Conservation (phyloP, 2,113 vertebrate species). For the Anarrhichthys ocellatus region DNA sequence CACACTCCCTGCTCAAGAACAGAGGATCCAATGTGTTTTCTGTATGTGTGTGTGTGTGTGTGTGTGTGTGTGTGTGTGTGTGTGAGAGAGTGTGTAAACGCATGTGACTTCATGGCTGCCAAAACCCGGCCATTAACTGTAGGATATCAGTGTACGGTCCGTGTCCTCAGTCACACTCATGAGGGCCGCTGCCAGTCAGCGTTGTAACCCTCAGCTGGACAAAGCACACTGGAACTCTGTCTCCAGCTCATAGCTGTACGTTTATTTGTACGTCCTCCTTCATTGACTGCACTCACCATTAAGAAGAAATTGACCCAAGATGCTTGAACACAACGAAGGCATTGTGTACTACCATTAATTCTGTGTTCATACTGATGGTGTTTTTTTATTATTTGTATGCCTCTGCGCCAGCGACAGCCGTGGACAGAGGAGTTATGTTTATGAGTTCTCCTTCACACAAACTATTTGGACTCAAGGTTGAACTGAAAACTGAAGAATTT, state of each 20-base stretch:
- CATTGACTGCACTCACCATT: neutral
- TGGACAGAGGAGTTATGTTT: neutral
- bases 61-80: neutral
- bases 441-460: no score
- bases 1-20: conserved; percentile 44
- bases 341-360: neutral
- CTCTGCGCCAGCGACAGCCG: neutral
- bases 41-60: conserved; percentile 16
- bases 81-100: neutral
- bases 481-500: no score
- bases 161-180: conserved; percentile 44
- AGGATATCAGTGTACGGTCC: conserved; percentile 35
- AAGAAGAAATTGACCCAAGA: neutral
- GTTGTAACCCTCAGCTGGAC: conserved; percentile 26
- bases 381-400: neutral
- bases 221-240: conserved; percentile 24
- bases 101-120: conserved; percentile 52
- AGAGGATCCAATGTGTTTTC: conserved; percentile 48
- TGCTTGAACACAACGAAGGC: neutral
- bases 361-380: neutral
- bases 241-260: neutral
- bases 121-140: conserved; percentile 51
- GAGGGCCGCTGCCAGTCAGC: conserved; percentile 24
- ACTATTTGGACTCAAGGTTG: no score
- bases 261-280: neutral